Evolutionary conservation across 2,797 vertebrate genomes (phyloP).

Genomic region (Eulemur rubriventer): DNA sequence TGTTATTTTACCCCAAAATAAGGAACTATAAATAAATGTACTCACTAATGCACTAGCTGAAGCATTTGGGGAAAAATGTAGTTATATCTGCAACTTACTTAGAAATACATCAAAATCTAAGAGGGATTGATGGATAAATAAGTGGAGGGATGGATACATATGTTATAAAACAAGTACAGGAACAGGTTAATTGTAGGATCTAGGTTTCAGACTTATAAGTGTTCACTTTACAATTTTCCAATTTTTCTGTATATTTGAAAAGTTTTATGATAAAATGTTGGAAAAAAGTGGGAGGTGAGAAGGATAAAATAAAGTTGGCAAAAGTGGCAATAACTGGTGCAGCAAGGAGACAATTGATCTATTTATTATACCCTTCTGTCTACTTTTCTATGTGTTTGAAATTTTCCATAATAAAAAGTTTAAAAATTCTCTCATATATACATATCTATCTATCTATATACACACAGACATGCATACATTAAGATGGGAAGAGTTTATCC

Average conservation of each 20-base stretch:
- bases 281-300: background rate
- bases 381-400: background rate
- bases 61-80: background rate
- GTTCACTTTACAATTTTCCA: constrained; percentile 17
- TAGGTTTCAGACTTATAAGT: background rate
- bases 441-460: too few relatives aligned
- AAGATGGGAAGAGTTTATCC: background rate
- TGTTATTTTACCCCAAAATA: constrained; percentile 41
- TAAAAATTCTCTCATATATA: background rate
- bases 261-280: constrained; percentile 29
- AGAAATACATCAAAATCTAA: background rate
- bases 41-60: background rate
- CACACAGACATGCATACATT: background rate
- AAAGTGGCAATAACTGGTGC: background rate
- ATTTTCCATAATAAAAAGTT: constrained; percentile 12
- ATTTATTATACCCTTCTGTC: background rate
- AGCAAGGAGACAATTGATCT: background rate
- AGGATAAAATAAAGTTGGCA: constrained; percentile 18
- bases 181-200: constrained; percentile 9
- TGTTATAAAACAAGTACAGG: background rate
- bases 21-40: background rate
- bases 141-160: background rate
- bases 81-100: background rate
- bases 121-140: background rate
- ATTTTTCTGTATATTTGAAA: constrained; percentile 30